These are phyloP conservation scores for Zophobas morio DNA, from an alignment of 1,140 invertebrate genomes.

Conservation along the genomic window DNA sequence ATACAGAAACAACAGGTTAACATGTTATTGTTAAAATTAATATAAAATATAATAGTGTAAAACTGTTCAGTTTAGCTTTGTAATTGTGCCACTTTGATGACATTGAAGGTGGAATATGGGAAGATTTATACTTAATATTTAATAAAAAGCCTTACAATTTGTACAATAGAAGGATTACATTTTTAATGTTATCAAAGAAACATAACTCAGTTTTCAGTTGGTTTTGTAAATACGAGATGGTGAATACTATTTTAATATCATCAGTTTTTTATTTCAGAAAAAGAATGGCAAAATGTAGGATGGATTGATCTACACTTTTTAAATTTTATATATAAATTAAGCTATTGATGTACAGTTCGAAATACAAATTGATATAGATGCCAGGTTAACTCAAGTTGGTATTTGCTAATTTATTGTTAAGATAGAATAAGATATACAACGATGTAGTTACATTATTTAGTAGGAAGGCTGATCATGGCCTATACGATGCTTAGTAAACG, in stretches of 20 bases:
- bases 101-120: conserved; percentile 41
- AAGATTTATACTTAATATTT: conserved; percentile 33
- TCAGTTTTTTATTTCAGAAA: conserved; percentile 23
- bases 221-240: conserved; percentile 28
- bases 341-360: conserved; percentile 36
- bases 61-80: conserved; percentile 14
- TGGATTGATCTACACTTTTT: conserved; percentile 32
- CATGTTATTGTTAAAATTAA: conserved; percentile 35
- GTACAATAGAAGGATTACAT: conserved; percentile 14
- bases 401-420: conserved; percentile 47
- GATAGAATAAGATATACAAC: conserved; percentile 44
- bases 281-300: conserved; percentile 16
- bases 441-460: conserved; percentile 46
- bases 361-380: conserved; percentile 24
- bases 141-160: conserved; percentile 34
- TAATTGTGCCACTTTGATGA: conserved; percentile 4
- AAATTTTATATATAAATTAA: conserved; percentile 40
- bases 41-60: conserved; percentile 17
- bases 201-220: not conserved
- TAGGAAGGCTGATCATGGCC: conserved; percentile 43
- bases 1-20: conserved; percentile 42
- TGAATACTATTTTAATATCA: conserved; percentile 25
- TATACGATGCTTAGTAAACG: conserved; percentile 47
- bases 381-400: conserved; percentile 40
- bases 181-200: conserved; percentile 16